Percentiles rank a stretch among this genome's conserved stretches.
Evolutionary conservation across 2,797 vertebrate genomes (phyloP).

Genomic region (Pangasius krempfi): DNA sequence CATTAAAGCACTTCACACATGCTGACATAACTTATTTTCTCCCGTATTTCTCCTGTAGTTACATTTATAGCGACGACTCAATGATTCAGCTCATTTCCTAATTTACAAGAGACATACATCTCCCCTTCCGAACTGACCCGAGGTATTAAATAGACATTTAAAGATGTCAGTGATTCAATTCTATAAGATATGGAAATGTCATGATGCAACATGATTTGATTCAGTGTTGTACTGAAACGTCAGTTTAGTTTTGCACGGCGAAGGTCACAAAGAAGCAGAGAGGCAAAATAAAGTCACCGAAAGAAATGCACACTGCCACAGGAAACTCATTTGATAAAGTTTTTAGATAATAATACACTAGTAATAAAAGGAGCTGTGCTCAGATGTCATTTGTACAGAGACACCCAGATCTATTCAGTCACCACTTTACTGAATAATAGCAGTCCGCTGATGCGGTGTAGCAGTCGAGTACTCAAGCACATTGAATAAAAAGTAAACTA

Average conservation of each 20-base stretch:
- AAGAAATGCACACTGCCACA: background rate
- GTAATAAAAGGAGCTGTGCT: background rate
- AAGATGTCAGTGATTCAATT: background rate
- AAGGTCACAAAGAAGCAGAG: background rate
- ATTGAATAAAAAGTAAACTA: background rate
- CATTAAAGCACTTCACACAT: conserved; percentile 10
- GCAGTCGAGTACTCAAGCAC: background rate
- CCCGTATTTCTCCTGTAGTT: background rate
- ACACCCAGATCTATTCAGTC: background rate
- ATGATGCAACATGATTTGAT: background rate
- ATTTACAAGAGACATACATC: background rate
- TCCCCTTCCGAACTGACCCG: background rate
- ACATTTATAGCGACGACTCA: background rate
- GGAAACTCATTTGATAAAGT: background rate
- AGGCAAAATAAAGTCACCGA: background rate
- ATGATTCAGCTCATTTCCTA: background rate
- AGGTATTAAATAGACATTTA: background rate
- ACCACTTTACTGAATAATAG: background rate
- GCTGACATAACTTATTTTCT: conserved; percentile 11
- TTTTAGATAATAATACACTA: background rate
- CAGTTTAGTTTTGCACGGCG: background rate
- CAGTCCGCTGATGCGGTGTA: background rate
- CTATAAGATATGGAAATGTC: background rate
- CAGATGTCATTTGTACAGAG: background rate
- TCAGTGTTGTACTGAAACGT: too few relatives aligned